phyloP scores from a whole-genome alignment of 2,113 vertebrate species.

The Micronycteris hirsuta region DNA sequence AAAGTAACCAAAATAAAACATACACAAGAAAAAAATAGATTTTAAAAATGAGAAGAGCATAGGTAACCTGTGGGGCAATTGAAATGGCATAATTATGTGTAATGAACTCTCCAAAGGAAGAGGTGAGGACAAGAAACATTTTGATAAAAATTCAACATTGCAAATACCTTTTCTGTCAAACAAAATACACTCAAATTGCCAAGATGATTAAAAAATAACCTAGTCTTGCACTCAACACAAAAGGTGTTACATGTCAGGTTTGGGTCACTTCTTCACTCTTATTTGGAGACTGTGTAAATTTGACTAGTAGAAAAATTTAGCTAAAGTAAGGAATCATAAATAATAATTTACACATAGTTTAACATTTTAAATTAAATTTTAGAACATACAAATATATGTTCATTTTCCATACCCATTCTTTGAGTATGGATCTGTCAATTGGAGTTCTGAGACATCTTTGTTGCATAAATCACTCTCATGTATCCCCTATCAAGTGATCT shows the following conservation, averaged over 20 bases:
- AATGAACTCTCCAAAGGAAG: neutral
- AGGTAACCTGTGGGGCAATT: neutral
- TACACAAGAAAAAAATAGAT: neutral
- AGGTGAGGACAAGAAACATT: neutral
- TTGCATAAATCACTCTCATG: neutral
- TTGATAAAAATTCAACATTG: neutral
- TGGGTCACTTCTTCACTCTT: slow-evolving; percentile 17
- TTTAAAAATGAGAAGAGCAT: neutral
- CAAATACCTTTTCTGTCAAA: slow-evolving; percentile 35
- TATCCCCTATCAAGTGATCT: neutral
- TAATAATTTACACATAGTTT: slow-evolving; percentile 25
- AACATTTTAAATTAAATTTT: slow-evolving; percentile 23
- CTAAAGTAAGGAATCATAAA: neutral
- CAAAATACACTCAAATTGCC: slow-evolving; percentile 49
- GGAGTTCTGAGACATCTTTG: neutral
- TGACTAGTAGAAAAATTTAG: slow-evolving; percentile 9
- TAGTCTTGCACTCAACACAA: slow-evolving; percentile 14
- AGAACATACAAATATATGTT: neutral
- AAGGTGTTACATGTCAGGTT: slow-evolving; percentile 14
- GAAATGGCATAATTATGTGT: neutral
- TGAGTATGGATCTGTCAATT: neutral
- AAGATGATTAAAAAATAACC: slow-evolving; percentile 43
- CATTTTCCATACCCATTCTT: neutral
- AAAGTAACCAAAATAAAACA: slow-evolving; percentile 13
- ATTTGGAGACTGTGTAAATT: neutral